Base-by-base conservation (phyloP, 2,888 invertebrate genomes). In the Sinhomidia bicolor region DNA sequence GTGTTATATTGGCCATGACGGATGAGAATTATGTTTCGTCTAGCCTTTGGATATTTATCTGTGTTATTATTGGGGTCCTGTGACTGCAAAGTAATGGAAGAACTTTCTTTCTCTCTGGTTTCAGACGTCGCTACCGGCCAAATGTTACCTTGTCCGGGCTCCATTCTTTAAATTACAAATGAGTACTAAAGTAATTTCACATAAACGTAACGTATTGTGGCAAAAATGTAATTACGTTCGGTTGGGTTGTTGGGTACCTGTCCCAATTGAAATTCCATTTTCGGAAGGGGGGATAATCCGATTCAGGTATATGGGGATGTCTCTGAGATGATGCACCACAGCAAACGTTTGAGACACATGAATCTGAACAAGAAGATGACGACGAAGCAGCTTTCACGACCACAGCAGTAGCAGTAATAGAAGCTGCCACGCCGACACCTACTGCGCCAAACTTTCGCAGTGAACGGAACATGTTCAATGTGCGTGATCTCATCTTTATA, bases 1-100 rank as follows among this genome's bases (percentile, higher is more conserved):
- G 96, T 94, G 92, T 97, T 95, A 93, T 99, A 99, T 93, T 99
- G 99, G 0, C 99, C 99, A 93, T 99, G 99, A 62, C 99, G 95
- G 87, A 99, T 96, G 20, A 99, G 94, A 92, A 99, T 95, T 81
- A 99, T 94, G 93, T 99, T 97, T 20, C 99, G 94, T 0, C 95
- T 95, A 0, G 96, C 96, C 91, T 93, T 95, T 0, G 47, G 29
- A 23, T 20, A 29, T n/a, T 74, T 41, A 0, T 65, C 68, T 6
- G 9, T n/a, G 0, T 94, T 83, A 92, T 96, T 96, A 26, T 95
- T 92, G 88, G 95, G 94, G 92, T 95, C 95, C 93, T 97, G 96
- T 89, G 23, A 23, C n/a, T n/a, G n/a, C n/a, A n/a, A n/a, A n/a
- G n/a, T n/a, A 14, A 36, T 41, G 36, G 20, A 60, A 60, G 14